These are phyloP conservation scores for Galemys pyrenaicus DNA, from an alignment of 2,113 vertebrate species.

Conservation along the genomic window DNA sequence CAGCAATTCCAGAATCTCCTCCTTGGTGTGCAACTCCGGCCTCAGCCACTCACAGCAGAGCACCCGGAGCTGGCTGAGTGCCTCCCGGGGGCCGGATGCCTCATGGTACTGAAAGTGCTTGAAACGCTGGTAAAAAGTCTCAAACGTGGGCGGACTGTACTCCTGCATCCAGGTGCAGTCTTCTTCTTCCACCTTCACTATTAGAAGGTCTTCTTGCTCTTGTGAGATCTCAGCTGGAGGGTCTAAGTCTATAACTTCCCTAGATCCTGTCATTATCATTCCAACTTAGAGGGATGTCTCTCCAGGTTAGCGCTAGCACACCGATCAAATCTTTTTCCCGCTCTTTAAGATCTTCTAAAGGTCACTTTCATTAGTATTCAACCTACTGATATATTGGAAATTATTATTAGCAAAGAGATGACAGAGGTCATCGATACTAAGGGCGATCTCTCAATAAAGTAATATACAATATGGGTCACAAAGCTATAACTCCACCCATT, in stretches of 20 bases:
- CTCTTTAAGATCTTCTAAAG: slow-evolving; percentile 47
- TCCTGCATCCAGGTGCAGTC: slow-evolving; percentile 77
- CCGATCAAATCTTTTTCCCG: background rate
- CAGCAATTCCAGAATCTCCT: slow-evolving; percentile 77
- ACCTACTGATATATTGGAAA: slow-evolving; percentile 58
- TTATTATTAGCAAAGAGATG: slow-evolving; percentile 56
- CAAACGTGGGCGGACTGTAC: slow-evolving; percentile 40
- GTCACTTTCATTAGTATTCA: slow-evolving; percentile 11
- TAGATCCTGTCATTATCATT: slow-evolving; percentile 77
- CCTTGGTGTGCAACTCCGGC: slow-evolving; percentile 76
- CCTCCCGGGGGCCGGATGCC: slow-evolving; percentile 74
- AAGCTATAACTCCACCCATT: background rate
- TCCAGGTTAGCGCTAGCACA: background rate
- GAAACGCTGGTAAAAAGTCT: slow-evolving; percentile 77
- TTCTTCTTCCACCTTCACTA: slow-evolving; percentile 81
- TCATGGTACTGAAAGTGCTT: slow-evolving; percentile 76
- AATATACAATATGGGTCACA: background rate
- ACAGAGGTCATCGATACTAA: slow-evolving; percentile 30
- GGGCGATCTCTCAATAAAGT: background rate
- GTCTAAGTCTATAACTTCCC: slow-evolving; percentile 65
- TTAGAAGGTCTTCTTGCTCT: slow-evolving; percentile 74
- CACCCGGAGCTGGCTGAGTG: slow-evolving; percentile 74
- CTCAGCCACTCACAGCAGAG: slow-evolving; percentile 80
- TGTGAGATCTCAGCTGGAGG: slow-evolving; percentile 61
- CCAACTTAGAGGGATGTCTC: slow-evolving; percentile 34